phyloP scores from a whole-genome alignment of 2,888 invertebrate genomes.

The Lobophora halterata region DNA sequence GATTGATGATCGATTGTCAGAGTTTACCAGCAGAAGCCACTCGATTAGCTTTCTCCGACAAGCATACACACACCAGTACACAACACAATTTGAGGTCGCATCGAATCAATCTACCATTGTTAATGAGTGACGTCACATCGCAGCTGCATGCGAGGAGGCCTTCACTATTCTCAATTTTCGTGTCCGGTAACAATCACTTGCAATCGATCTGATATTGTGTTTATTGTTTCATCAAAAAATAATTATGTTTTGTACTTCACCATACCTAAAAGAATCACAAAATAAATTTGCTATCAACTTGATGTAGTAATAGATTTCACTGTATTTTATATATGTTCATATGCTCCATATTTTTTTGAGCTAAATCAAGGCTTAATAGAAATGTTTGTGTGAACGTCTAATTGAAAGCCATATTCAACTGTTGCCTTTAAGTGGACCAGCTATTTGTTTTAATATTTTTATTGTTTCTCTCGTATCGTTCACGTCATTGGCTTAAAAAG shows the following conservation, averaged over 20 bases:
- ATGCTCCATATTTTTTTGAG: background rate
- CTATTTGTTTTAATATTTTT: slow-evolving; percentile 47
- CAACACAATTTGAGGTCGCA: slow-evolving; percentile 33
- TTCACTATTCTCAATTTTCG: slow-evolving; percentile 38
- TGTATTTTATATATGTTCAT: too few species aligned
- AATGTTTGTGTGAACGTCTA: slow-evolving; percentile 34
- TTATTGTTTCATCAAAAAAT: slow-evolving; percentile 1
- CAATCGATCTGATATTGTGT: slow-evolving; percentile 22
- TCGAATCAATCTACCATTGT: slow-evolving; percentile 60
- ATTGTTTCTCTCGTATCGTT: slow-evolving; percentile 36
- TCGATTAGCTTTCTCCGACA: slow-evolving; percentile 49
- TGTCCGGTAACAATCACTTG: slow-evolving; percentile 39
- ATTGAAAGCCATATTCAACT: slow-evolving; percentile 51
- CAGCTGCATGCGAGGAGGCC: slow-evolving; percentile 42
- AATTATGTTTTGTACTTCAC: slow-evolving; percentile 5
- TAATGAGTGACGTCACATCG: slow-evolving; percentile 56
- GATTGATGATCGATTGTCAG: slow-evolving; percentile 30
- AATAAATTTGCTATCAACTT: slow-evolving; percentile 10
- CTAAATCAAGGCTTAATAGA: slow-evolving; percentile 12
- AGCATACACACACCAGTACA: slow-evolving; percentile 35
- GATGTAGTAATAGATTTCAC: slow-evolving; percentile 6
- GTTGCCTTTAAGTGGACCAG: slow-evolving; percentile 43
- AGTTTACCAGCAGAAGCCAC: slow-evolving; percentile 36
- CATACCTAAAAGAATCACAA: slow-evolving; percentile 5
- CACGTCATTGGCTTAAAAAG: slow-evolving; percentile 19